A percentile compares a stretch with the other conserved stretches of the same genome.
Conservation (phyloP, 2,797 vertebrate genomes). For the Betta splendens region DNA sequence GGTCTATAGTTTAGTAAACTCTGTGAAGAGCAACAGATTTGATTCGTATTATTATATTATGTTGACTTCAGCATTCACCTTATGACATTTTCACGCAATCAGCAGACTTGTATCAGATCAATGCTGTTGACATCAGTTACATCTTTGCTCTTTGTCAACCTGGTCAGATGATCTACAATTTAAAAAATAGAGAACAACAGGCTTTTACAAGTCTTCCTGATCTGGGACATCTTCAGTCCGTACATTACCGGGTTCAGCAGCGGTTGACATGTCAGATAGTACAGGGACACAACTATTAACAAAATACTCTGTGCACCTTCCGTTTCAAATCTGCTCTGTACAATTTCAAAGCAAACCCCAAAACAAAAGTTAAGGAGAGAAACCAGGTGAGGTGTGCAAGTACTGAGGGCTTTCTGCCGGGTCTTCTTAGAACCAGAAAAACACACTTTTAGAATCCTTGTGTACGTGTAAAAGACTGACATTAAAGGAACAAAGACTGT, state of each 20-base stretch:
- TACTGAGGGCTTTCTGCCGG: slow-evolving; percentile 9
- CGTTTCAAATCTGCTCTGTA: slow-evolving; percentile 31
- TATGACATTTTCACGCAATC: too few relatives aligned
- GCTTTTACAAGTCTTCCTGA: too few relatives aligned
- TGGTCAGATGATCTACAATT: too few relatives aligned
- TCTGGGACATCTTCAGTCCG: slow-evolving; percentile 21
- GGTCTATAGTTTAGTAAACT: too few relatives aligned
- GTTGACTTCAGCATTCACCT: too few relatives aligned
- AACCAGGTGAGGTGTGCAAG: slow-evolving; percentile 22
- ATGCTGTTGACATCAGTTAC: too few relatives aligned
- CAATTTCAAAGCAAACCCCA: slow-evolving; percentile 4
- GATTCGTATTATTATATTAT: too few relatives aligned
- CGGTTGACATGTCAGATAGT: slow-evolving; percentile 23
- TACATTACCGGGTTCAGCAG: slow-evolving; percentile 29
- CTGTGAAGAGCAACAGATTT: too few relatives aligned
- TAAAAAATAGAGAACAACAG: too few relatives aligned
- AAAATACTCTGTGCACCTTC: background rate
- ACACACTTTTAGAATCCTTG: background rate
- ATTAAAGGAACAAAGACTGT: background rate
- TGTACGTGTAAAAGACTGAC: background rate
- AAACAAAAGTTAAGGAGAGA: slow-evolving; percentile 27
- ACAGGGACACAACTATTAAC: slow-evolving; percentile 17
- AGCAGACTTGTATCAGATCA: too few relatives aligned
- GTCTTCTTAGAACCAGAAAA: background rate
- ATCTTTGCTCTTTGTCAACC: too few relatives aligned